These are phyloP conservation scores for Cheumatopsyche charites DNA, from an alignment of 1,140 invertebrate species.

Conservation along the genomic window DNA sequence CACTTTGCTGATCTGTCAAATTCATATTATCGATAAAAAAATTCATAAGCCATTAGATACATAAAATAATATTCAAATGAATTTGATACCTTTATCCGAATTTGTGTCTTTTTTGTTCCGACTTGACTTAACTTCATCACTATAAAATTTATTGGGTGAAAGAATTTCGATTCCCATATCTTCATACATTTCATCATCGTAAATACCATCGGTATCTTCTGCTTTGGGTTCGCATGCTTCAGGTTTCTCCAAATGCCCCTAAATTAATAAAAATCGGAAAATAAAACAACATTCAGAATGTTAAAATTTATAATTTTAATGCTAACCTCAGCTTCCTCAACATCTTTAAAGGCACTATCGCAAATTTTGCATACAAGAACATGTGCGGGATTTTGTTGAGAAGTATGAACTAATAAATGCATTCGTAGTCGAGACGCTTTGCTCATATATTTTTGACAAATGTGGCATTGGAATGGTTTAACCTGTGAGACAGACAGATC, in stretches of 20 bases:
- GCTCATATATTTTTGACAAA: constrained; percentile 60
- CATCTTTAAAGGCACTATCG: constrained; percentile 53
- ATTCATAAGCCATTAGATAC: no score
- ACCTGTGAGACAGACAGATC: constrained; percentile 52
- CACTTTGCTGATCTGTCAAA: background rate
- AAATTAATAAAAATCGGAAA: constrained; percentile 4
- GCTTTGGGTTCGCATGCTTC: constrained; percentile 22
- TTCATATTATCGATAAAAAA: background rate
- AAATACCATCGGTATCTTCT: constrained; percentile 28
- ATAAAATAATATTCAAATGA: constrained; percentile 17
- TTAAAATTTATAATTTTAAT: background rate
- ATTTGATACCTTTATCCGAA: constrained; percentile 8
- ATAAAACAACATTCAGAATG: background rate
- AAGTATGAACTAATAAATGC: constrained; percentile 59
- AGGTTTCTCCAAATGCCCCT: constrained; percentile 21
- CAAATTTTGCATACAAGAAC: constrained; percentile 56
- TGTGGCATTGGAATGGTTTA: constrained; percentile 63
- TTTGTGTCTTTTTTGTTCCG: no score
- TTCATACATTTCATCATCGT: constrained; percentile 22
- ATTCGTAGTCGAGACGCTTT: constrained; percentile 59
- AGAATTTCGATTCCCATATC: constrained; percentile 17
- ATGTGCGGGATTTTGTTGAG: constrained; percentile 52
- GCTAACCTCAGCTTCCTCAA: constrained; percentile 52
- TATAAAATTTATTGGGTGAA: background rate
- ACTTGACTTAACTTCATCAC: no score